Evolutionary conservation across 2,888 invertebrate species (phyloP), one percentile per base, ranked within the genome.

Genomic region (Drosophila tanythrix): DNA sequence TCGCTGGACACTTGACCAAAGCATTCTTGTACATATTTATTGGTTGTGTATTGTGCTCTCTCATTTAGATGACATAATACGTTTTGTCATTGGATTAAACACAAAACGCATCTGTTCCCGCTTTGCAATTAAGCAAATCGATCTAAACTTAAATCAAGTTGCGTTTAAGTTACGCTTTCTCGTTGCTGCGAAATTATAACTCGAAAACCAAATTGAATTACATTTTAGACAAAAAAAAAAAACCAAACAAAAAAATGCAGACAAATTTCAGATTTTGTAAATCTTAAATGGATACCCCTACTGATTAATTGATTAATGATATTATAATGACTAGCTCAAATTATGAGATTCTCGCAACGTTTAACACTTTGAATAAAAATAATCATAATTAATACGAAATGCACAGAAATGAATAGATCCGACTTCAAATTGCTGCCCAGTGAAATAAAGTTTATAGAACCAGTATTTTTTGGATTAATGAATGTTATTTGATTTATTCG

Each of bases 1-100:
- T 68, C 76, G 70, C 56, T 63, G 62, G 69, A 66, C 85, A 83
- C 83, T 83, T 88, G 88, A 82, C 82, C 82, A 77, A 70, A 66
- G 62, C 58, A 76, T 74, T 65, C 55, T 56, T 25, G 13, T 31
- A 11, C 11, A 25, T 46, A 25, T 25, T 8, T 25, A 25, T 15
- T 15, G 15, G 46, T 25, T 40, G 31, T 46, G 33, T 10, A 31
- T 62, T 59, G 40, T 63, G 7, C 46, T 43, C 55, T 55, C 55
- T 18, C 25, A 33, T 56, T 63, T 62, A 43, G 68, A 75, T 73
- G 59, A 48, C 71, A 59, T 76, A 66, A 71, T 76, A 61, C 48
- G 21, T 59, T 76, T 76, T 76, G 76, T 71, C 76, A 76, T 71
- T 71, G 57, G 70, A 61, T 74, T 64, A 43, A 21, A 15, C 15